Conservation (phyloP, 2,113 vertebrate genomes). For the Gorsachius goisagi region DNA sequence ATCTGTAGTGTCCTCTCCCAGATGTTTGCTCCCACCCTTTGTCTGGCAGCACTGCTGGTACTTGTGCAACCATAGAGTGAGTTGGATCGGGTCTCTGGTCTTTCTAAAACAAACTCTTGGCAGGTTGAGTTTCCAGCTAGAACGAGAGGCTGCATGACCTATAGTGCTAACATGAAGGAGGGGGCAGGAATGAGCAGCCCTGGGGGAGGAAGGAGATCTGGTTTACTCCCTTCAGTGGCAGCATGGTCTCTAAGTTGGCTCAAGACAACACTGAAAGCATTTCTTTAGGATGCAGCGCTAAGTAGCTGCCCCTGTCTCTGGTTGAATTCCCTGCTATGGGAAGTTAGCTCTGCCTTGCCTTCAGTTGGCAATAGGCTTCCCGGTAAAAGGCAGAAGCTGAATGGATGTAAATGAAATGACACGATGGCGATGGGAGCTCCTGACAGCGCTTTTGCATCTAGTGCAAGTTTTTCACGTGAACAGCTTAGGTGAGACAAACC, state of each 20-base stretch:
- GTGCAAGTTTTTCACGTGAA: not conserved
- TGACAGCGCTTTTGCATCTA: not conserved
- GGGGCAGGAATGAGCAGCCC: not conserved
- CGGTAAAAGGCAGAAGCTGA: not conserved
- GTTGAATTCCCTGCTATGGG: not conserved
- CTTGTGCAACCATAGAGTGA: fast-evolving
- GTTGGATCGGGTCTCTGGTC: not conserved
- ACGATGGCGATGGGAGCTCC: not conserved
- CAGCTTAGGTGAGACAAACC: not conserved
- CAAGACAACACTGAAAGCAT: not conserved
- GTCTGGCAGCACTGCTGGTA: not conserved
- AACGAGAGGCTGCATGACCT: not conserved
- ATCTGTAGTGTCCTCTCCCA: not conserved
- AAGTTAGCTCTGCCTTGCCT: not conserved
- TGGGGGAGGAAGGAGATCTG: not conserved
- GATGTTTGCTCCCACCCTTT: not conserved
- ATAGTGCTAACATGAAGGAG: not conserved
- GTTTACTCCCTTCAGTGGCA: not conserved
- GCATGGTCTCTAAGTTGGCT: not conserved
- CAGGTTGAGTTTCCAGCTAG: not conserved
- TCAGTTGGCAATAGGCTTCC: not conserved
- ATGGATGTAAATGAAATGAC: not conserved
- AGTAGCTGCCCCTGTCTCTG: not conserved
- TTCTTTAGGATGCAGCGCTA: not conserved
- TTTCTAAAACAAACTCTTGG: not conserved